A percentile compares a stretch with the other conserved stretches of the same genome.
Evolutionary conservation across 2,888 invertebrate species (phyloP).

Genomic region (Drosophila atroscutellata): DNA sequence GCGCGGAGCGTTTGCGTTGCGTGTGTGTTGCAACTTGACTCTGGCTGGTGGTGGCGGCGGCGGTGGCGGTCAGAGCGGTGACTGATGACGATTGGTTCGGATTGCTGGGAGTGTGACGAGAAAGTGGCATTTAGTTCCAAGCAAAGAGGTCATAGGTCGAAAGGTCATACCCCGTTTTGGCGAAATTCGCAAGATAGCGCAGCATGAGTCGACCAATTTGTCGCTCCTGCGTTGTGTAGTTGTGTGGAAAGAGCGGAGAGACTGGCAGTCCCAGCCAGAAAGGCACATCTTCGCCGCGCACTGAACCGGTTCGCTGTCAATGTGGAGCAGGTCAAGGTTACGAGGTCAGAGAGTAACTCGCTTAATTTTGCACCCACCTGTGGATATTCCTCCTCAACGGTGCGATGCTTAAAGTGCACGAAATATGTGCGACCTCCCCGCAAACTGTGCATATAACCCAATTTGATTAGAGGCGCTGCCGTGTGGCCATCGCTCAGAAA

Average conservation of each 20-base stretch:
- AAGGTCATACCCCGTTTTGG: slow-evolving; percentile 91
- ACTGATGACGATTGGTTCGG: slow-evolving; percentile 77
- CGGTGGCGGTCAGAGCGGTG: slow-evolving; percentile 28
- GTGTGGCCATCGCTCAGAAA: slow-evolving; percentile 96
- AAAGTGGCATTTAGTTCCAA: background rate
- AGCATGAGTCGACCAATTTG: slow-evolving; percentile 92
- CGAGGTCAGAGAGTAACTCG: background rate
- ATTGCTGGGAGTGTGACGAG: slow-evolving; percentile 65
- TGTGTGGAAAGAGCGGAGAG: slow-evolving; percentile 89
- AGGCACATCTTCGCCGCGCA: slow-evolving; percentile 94
- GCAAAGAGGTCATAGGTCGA: background rate
- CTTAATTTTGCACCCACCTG: slow-evolving; percentile 86
- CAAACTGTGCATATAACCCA: slow-evolving; percentile 92
- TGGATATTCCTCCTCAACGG: slow-evolving; percentile 91
- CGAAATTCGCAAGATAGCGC: slow-evolving; percentile 94
- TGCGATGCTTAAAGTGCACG: slow-evolving; percentile 94
- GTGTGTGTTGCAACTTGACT: slow-evolving; percentile 29
- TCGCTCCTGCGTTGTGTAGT: slow-evolving; percentile 92
- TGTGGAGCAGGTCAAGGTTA: slow-evolving; percentile 13
- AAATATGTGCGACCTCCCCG: slow-evolving; percentile 93
- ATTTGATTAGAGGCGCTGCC: slow-evolving; percentile 92
- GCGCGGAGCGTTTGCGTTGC: slow-evolving; percentile 45
- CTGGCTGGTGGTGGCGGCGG: slow-evolving; percentile 9
- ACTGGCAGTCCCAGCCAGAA: slow-evolving; percentile 93
- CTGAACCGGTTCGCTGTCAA: slow-evolving; percentile 91